A percentile compares a stretch with the other conserved stretches of the same genome.
phyloP scores from a whole-genome alignment of 2,797 vertebrate genomes.

The Mormyrus hasselquistii region DNA sequence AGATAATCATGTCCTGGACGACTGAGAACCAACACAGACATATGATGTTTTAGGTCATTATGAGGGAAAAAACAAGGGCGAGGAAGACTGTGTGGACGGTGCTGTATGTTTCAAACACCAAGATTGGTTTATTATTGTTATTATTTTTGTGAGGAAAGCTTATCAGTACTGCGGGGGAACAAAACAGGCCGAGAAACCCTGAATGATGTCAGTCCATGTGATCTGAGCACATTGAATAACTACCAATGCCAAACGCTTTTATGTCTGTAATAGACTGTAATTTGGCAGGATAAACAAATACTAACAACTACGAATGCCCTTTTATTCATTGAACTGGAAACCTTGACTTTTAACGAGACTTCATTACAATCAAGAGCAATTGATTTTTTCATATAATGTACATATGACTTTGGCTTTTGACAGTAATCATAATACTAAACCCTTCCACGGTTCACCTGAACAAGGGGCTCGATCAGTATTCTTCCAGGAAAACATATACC shows the following conservation, averaged over 20 bases:
- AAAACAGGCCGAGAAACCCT: neutral
- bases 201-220: neutral
- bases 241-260: neutral
- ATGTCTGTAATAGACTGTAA: neutral
- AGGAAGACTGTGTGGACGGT: neutral
- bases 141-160: neutral
- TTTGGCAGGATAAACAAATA: neutral
- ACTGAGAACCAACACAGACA: neutral
- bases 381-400: neutral
- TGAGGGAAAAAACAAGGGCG: neutral
- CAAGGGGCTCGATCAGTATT: neutral
- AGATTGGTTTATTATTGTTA: slow-evolving; percentile 1
- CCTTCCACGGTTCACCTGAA: neutral
- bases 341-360: neutral
- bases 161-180: neutral
- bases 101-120: neutral
- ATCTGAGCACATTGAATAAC: neutral
- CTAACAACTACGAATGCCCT: neutral
- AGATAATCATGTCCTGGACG: neutral
- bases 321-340: neutral
- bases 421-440: neutral
- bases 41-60: neutral
- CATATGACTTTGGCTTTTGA: neutral
- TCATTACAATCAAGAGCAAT: neutral
- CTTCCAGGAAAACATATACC: neutral